Base-by-base conservation (phyloP, 2,113 vertebrate genomes). In the Pipa parva region DNA sequence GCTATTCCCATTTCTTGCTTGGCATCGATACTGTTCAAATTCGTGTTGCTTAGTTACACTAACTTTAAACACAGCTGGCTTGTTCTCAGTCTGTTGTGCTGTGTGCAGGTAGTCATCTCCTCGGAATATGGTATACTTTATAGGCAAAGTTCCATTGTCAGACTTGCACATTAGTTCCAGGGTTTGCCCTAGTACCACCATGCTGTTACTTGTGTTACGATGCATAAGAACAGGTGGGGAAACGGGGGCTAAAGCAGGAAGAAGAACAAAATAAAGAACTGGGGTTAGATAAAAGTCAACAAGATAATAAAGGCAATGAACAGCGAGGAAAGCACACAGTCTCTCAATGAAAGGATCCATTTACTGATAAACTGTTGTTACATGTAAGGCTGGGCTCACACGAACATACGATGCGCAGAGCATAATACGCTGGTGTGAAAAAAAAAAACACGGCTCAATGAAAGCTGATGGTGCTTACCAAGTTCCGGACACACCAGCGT, bases 61-160 rank as follows among this genome's bases (percentile, higher is more conserved):
- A 63, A 81, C 75, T 51, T 54, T 39, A 56, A 83, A 83, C 0
- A 0, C 20, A 45, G 80, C 79, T 18, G 74, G 63, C 1, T 56
- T 54, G 9, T 77, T 57, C 74, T 73, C 72, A 59, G 13, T 18
- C 10, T 70, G 67, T 37, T 0, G 61, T 7, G 21, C 52, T 1
- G 17, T 17, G 20, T 31, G 7, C 45, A 66, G 1, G 13, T 0
- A 0, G n/a, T 1, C 10, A 15, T 69, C 18, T 51, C 73, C 80
- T 68, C 75, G 79, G 74, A 77, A 79, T 59, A 83, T 79, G 2
- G 55, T 80, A 63, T 82, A 83, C 2, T 29, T 78, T 69, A 80
- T 80, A 26, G 81, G 81, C 0, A 75, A 79, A 1, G 80, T 83
- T 70, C 81, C 81, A 51, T 5, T 60, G 2, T 1, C n/a, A 4